Conservation (phyloP, 2,797 vertebrate genomes). For the Parotocinclus haroldoi region DNA sequence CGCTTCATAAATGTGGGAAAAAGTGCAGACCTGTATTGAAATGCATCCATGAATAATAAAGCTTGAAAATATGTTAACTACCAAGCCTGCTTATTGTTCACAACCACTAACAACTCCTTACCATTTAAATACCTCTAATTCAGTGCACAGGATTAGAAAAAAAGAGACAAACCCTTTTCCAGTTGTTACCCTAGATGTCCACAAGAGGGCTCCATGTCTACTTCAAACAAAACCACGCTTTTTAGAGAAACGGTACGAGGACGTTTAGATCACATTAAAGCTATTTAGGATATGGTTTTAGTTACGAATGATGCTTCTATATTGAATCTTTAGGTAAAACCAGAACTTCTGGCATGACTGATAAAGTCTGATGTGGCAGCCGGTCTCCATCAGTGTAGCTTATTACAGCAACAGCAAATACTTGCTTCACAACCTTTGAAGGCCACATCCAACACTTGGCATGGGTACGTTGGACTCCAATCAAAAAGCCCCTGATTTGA, state of each 20-base stretch:
- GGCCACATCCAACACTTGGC: constrained; percentile 38
- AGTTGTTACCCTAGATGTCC: constrained; percentile 9
- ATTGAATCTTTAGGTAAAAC: constrained; percentile 32
- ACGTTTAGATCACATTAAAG: constrained; percentile 15
- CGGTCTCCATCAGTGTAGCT: constrained; percentile 32
- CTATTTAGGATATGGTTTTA: constrained; percentile 27
- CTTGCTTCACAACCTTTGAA: constrained; percentile 35
- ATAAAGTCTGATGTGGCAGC: constrained; percentile 19
- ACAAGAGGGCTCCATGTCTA: constrained; percentile 28
- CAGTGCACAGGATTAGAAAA: too few relatives aligned
- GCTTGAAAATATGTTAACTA: too few relatives aligned
- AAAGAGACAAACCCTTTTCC: too few relatives aligned
- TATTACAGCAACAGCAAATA: constrained; percentile 31
- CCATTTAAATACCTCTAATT: too few relatives aligned
- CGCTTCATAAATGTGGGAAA: too few relatives aligned
- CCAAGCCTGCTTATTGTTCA: too few relatives aligned
- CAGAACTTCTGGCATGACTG: constrained; percentile 21
- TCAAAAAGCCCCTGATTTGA: constrained; percentile 41
- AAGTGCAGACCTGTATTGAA: too few relatives aligned
- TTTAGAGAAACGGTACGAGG: neutral
- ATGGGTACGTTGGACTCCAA: constrained; percentile 32
- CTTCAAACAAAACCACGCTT: neutral
- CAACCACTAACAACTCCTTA: too few relatives aligned
- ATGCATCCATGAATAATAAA: too few relatives aligned
- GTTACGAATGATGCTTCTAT: constrained; percentile 19